A percentile compares a stretch with the other conserved stretches of the same genome.
These are phyloP conservation scores for Gallinago undulata DNA, from an alignment of 2,113 vertebrate genomes.

Conservation along the genomic window DNA sequence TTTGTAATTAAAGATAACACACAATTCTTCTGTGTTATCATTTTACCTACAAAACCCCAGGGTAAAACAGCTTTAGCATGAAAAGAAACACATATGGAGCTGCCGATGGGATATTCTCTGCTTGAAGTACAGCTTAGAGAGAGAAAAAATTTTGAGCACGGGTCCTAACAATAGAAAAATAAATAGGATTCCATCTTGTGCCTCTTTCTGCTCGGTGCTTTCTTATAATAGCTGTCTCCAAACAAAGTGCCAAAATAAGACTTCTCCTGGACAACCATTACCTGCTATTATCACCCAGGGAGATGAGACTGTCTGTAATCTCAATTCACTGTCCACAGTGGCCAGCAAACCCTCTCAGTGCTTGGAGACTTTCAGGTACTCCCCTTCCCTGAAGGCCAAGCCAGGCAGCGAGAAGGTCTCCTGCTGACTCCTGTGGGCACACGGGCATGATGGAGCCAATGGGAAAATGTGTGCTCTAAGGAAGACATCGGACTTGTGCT, in stretches of 20 bases:
- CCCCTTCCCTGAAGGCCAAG: background rate
- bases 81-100: background rate
- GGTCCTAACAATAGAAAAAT: background rate
- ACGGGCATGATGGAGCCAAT: fast-evolving
- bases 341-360: background rate
- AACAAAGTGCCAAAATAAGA: background rate
- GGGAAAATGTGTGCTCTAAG: background rate
- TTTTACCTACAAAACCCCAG: conserved; percentile 3
- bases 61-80: background rate
- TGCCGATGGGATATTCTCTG: background rate
- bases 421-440: background rate
- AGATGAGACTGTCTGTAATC: background rate
- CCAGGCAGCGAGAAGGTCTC: background rate
- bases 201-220: background rate
- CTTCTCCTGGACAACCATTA: background rate
- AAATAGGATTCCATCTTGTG: background rate
- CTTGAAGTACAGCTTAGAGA: background rate
- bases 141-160: background rate
- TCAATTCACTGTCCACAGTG: background rate
- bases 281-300: background rate
- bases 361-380: background rate
- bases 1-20: conserved; percentile 41
- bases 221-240: background rate
- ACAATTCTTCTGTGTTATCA: background rate
- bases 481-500: background rate